Percentiles rank a stretch among this genome's conserved stretches.
Conservation (phyloP, 2,888 invertebrate species). For the Agonum fuliginosum region DNA sequence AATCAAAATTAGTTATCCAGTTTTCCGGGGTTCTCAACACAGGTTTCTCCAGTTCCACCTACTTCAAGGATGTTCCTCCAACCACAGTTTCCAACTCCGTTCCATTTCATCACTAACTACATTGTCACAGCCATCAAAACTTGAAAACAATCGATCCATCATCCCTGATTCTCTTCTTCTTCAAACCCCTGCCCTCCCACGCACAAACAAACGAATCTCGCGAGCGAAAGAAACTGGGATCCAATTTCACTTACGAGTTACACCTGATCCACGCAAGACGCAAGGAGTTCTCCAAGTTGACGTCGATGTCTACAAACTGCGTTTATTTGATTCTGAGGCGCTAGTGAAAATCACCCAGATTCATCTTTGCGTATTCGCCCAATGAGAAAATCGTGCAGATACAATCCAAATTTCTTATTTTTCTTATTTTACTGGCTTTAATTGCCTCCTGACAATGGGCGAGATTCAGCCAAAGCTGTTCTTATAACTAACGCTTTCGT, state of each 20-base stretch:
- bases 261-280: slow-evolving; percentile 27
- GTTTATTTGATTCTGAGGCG: slow-evolving; percentile 16
- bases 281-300: too few relatives aligned
- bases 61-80: background rate
- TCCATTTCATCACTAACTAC: slow-evolving; percentile 30
- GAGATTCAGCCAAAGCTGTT: too few relatives aligned
- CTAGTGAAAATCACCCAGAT: too few relatives aligned
- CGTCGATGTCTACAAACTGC: slow-evolving; percentile 26
- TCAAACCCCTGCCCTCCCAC: background rate
- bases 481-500: too few relatives aligned
- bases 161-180: slow-evolving; percentile 4
- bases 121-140: slow-evolving; percentile 43
- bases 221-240: slow-evolving; percentile 35
- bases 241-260: slow-evolving; percentile 45
- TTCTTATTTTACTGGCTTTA: too few relatives aligned
- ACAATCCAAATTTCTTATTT: too few relatives aligned
- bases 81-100: background rate
- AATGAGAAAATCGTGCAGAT: too few relatives aligned
- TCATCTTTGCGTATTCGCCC: too few relatives aligned
- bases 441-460: too few relatives aligned
- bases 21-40: background rate
- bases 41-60: background rate
- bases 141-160: slow-evolving; percentile 44
- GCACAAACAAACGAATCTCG: slow-evolving; percentile 30
- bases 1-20: background rate